phyloP scores from a whole-genome alignment of 2,113 vertebrate genomes.

The Corythaeola cristata region DNA sequence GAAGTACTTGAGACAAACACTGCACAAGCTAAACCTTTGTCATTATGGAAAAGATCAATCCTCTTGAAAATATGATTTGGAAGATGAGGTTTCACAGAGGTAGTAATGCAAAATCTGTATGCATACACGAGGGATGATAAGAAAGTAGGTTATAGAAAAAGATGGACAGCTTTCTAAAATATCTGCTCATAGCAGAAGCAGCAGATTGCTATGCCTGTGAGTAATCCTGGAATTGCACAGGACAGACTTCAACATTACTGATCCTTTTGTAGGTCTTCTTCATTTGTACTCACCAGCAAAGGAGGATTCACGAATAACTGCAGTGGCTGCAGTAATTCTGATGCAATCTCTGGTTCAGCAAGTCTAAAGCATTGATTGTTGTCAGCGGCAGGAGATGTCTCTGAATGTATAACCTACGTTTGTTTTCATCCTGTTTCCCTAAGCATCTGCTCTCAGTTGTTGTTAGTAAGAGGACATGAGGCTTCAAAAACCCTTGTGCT shows the following conservation, averaged over 20 bases:
- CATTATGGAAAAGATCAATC: background rate
- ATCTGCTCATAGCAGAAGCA: background rate
- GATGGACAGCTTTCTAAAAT: background rate
- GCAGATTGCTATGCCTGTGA: background rate
- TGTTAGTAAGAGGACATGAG: background rate
- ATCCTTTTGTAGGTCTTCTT: background rate
- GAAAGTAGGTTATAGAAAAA: background rate
- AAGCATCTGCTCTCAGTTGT: rapidly evolving
- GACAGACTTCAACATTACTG: background rate
- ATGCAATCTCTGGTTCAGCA: background rate
- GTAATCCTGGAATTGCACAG: background rate
- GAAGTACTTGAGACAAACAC: background rate
- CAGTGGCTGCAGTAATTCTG: background rate
- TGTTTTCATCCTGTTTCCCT: background rate
- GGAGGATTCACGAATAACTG: background rate
- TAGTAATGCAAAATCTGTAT: background rate
- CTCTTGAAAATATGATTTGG: background rate
- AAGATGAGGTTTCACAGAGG: background rate
- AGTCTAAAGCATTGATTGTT: background rate
- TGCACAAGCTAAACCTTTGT: background rate
- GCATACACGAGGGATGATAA: background rate
- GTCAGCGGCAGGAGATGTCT: background rate
- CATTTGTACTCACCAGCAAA: background rate
- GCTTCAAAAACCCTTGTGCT: background rate
- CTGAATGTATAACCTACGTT: background rate